Evolutionary conservation across 2,797 vertebrate genomes (phyloP).

Genomic region (Platyrinchus mystaceus): DNA sequence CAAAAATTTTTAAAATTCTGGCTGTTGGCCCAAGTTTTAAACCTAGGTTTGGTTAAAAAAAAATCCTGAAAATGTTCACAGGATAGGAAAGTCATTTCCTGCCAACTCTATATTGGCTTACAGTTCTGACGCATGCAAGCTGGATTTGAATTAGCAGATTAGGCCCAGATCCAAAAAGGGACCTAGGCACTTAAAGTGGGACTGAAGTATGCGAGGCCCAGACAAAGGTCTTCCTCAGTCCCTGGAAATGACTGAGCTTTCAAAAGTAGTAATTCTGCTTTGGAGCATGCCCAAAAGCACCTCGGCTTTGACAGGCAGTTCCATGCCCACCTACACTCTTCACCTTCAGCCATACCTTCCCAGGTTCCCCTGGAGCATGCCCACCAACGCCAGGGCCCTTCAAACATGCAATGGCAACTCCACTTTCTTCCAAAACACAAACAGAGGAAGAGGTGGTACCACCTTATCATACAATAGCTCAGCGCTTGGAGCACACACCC

Average conservation of each 20-base stretch:
- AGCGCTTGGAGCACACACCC: not conserved
- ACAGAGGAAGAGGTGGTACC: conserved; percentile 63
- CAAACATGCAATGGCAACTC: not conserved
- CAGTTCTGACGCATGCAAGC: conserved; percentile 56
- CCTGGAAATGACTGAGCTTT: conserved; percentile 24
- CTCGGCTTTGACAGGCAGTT: not conserved
- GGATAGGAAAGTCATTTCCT: conserved; percentile 65
- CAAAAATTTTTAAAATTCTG: conserved; percentile 52
- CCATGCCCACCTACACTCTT: not conserved
- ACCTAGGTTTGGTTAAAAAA: conserved; percentile 44
- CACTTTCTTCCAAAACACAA: conserved; percentile 45
- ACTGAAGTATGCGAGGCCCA: conserved; percentile 40
- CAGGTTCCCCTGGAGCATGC: not conserved
- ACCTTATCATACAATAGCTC: conserved; percentile 22
- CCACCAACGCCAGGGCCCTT: not conserved
- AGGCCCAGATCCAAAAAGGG: conserved; percentile 57
- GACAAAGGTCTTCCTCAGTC: conserved; percentile 58
- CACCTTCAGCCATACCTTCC: not conserved
- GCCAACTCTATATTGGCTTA: conserved; percentile 70
- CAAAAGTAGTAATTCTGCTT: conserved; percentile 3
- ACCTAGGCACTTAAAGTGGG: conserved; percentile 57
- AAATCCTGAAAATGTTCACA: conserved; percentile 65
- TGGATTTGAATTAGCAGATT: conserved; percentile 64
- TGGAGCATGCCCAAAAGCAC: not conserved
- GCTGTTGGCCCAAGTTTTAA: conserved; percentile 57